Base-by-base conservation (phyloP, 2,797 vertebrate species). In the Sebastes miniatus region DNA sequence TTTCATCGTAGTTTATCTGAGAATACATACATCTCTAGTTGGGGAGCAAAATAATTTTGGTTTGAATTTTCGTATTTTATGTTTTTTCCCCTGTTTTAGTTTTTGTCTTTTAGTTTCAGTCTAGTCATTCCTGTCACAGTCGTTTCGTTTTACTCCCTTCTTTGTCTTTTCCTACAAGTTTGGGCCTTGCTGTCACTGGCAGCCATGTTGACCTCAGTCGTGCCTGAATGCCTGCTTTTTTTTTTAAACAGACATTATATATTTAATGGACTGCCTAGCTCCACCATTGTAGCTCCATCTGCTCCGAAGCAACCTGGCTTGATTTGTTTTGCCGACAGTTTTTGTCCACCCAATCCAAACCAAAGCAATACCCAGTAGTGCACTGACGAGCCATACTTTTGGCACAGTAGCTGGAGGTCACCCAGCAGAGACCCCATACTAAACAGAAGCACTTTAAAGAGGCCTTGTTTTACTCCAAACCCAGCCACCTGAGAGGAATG, bases 371-470 rank as follows among this genome's bases (percentile, higher is more conserved):
- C 77, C 83, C 85, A 14, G 43, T 83, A 83, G 89, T 90, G 89
- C 88, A 87, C 86, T 89, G 81, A 84, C 8, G 59, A 83, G 81
- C 81, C 73, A 52, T 12, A 36, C 56, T 62, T 43, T 67, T 52
- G 72, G 75, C 76, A 52, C 69, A 27, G 56, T 61, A 69, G 80
- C 77, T 75, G 81, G 68, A 76, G 67, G 72, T 82, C 74, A 8
- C 73, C 29, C 76, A 85, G 69, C 59, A 69, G 64, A 83, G 74
- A 82, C 80, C 82, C 77, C 67, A 14, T n/a, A 83, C 73, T 54
- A 69, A 52, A 73, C 79, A 61, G 67, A 88, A 84, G 90, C 91
- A 93, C 93, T 92, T 91, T 91, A 91, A 29, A 71, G 75, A 75
- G 84, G 85, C 81, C 81, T 79, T 77, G 59, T 84, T 75, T 69